Evolutionary conservation across 2,797 vertebrate species (phyloP).

Genomic region (Paguma larvata): DNA sequence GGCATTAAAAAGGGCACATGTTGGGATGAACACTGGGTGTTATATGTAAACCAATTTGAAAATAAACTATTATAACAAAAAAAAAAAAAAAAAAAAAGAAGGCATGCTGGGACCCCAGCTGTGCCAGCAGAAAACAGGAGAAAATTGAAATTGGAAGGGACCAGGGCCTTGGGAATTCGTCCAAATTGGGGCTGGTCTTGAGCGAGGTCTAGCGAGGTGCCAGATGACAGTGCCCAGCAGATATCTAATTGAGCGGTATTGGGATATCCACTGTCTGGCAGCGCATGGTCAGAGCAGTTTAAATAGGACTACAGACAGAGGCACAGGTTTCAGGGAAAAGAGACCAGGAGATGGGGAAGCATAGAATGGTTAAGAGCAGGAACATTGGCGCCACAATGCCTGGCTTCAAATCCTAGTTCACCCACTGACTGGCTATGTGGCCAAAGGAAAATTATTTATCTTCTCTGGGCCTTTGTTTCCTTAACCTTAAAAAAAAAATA

Average conservation of each 20-base stretch:
- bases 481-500: not conserved
- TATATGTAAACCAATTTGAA: too few relatives aligned
- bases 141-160: not conserved
- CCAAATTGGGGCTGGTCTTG: not conserved
- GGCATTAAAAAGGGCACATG: too few relatives aligned
- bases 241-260: not conserved
- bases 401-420: not conserved
- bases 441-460: not conserved
- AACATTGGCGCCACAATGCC: not conserved
- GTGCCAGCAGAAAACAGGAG: not conserved
- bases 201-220: not conserved
- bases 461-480: not conserved
- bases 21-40: too few relatives aligned
- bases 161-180: not conserved
- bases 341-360: not conserved
- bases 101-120: not conserved
- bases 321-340: not conserved
- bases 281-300: not conserved
- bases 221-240: not conserved
- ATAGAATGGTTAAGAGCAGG: not conserved
- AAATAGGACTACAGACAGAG: not conserved
- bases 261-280: too few relatives aligned
- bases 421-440: not conserved
- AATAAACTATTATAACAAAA: too few relatives aligned
- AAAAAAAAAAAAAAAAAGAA: too few relatives aligned